Percentiles rank a stretch among this genome's conserved stretches.
Evolutionary conservation across 2,888 invertebrate species (phyloP).

Genomic region (Drosophila antonietae): DNA sequence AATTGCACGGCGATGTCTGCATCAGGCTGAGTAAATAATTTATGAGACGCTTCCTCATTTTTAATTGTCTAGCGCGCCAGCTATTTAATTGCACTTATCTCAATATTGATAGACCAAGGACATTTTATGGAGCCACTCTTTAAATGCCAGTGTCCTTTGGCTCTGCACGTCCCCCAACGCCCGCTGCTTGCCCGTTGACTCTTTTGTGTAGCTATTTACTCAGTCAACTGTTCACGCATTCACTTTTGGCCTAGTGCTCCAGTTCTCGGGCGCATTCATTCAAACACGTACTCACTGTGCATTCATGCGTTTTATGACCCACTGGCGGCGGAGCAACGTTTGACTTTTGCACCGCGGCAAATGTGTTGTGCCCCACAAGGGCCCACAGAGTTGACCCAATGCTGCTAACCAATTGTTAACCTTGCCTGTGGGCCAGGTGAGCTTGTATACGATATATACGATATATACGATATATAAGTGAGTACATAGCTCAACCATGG

Average conservation of each 20-base stretch:
- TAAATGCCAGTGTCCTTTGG: constrained; percentile 14
- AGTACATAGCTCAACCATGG: neutral
- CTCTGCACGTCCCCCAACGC: neutral
- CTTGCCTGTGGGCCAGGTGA: constrained; percentile 13
- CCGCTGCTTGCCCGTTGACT: constrained; percentile 3
- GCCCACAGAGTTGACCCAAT: constrained; percentile 13
- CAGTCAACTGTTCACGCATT: constrained; percentile 61
- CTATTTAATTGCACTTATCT: constrained; percentile 19
- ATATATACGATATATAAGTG: neutral
- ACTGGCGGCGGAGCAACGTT: constrained; percentile 28
- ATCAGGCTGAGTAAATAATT: constrained; percentile 2
- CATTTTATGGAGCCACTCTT: constrained; percentile 11
- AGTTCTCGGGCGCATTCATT: constrained; percentile 52
- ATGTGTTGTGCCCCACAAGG: constrained; percentile 14
- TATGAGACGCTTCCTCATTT: neutral
- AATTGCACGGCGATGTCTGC: constrained; percentile 1
- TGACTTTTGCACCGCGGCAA: constrained; percentile 41
- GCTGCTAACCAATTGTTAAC: constrained; percentile 20
- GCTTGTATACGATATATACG: neutral
- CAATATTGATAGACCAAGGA: constrained; percentile 41
- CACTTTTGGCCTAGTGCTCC: constrained; percentile 34
- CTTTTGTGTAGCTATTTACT: constrained; percentile 48
- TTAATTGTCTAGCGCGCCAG: neutral
- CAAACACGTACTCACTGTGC: constrained; percentile 62
- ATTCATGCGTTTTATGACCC: constrained; percentile 65